Percentiles rank a stretch among this genome's conserved stretches.
Conservation (phyloP, 2,797 vertebrate species). For the Novumbra hubbsi region DNA sequence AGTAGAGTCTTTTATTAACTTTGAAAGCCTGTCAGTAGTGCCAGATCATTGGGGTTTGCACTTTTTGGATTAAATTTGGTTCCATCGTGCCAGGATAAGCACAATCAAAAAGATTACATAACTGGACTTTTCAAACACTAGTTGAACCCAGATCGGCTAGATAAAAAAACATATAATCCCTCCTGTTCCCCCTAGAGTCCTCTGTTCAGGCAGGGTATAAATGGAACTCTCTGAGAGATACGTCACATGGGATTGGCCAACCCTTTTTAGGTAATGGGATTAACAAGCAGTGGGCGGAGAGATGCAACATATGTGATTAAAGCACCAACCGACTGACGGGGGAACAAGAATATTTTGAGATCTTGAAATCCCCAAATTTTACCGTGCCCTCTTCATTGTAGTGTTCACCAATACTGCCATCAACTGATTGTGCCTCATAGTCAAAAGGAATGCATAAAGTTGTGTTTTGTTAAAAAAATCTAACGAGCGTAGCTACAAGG, state of each 20-base stretch:
- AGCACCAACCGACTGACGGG: neutral
- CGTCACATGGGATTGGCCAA: conserved; percentile 47
- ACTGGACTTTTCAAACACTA: no score
- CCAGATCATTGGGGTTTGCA: no score
- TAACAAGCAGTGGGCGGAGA: conserved; percentile 57
- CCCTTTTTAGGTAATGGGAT: conserved; percentile 70
- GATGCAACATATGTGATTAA: conserved; percentile 43
- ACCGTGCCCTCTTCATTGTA: conserved; percentile 9
- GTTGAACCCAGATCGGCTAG: conserved; percentile 28
- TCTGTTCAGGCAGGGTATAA: conserved; percentile 34
- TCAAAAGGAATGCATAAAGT: conserved; percentile 25
- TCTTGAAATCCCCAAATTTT: conserved; percentile 35
- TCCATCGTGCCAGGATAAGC: no score
- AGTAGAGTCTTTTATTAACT: no score
- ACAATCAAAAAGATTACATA: no score
- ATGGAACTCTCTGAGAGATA: conserved; percentile 44
- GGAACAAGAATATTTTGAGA: conserved; percentile 8
- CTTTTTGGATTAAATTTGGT: no score
- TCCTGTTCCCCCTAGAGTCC: conserved; percentile 32
- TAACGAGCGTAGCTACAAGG: conserved; percentile 60
- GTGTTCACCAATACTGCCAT: conserved; percentile 11
- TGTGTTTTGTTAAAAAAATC: conserved; percentile 58
- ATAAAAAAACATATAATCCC: conserved; percentile 70
- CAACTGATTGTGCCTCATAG: conserved; percentile 18
- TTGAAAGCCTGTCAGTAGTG: no score